Conservation (phyloP, 2,888 invertebrate genomes). For the Oscheius sp. region DNA sequence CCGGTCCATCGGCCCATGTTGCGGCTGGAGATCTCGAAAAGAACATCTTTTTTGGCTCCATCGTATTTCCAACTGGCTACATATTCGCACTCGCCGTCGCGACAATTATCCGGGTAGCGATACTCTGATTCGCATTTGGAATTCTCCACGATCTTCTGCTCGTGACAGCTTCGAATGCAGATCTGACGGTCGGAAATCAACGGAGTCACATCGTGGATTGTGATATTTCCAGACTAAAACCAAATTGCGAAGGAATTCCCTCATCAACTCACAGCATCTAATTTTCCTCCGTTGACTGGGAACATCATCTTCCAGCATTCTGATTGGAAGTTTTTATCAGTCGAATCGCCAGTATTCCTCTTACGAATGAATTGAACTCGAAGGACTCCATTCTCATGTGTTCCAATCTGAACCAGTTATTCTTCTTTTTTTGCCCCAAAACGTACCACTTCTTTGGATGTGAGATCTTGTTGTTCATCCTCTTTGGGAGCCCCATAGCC, state of each 20-base stretch:
- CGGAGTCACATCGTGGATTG: conserved; percentile 61
- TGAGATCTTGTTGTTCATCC: conserved; percentile 46
- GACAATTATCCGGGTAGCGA: conserved; percentile 67
- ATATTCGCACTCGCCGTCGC: conserved; percentile 66
- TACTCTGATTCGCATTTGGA: conserved; percentile 65
- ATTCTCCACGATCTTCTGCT: conserved; percentile 19
- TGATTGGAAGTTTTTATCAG: conserved; percentile 60
- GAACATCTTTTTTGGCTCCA: conserved; percentile 55
- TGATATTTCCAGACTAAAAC: conserved; percentile 53
- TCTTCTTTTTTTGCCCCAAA: not conserved
- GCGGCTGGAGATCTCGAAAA: conserved; percentile 67
- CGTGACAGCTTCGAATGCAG: conserved; percentile 60
- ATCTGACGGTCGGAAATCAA: conserved; percentile 55
- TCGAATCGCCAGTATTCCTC: conserved; percentile 59
- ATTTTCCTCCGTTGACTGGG: conserved; percentile 64
- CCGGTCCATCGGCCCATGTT: conserved; percentile 71
- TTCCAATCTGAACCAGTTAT: conserved; percentile 44
- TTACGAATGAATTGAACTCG: conserved; percentile 66
- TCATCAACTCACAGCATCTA: conserved; percentile 45
- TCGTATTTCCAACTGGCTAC: conserved; percentile 67
- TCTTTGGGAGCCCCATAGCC: conserved; percentile 49
- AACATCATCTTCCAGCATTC: conserved; percentile 67
- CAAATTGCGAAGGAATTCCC: not conserved
- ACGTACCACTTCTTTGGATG: conserved; percentile 29
- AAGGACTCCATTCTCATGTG: conserved; percentile 66